Base-by-base conservation (phyloP, 1,140 invertebrate genomes). In the Lycorma delicatula region DNA sequence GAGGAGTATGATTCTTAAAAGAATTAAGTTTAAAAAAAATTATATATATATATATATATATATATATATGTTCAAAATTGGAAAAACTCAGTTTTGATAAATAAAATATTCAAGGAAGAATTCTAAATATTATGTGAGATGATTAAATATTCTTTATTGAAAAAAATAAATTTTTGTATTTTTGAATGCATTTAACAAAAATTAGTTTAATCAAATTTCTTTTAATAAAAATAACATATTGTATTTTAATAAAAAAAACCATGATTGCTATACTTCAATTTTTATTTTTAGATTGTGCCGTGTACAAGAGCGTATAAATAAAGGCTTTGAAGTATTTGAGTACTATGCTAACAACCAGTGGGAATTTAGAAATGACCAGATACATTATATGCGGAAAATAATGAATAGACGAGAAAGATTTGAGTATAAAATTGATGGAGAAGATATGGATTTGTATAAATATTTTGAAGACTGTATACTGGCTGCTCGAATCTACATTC, bases 321-420 rank as follows among this genome's bases (percentile, higher is more conserved):
- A 89, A 73, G 87, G 87, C 1, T 89, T 89, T 63, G 85, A 89
- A 63, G 85, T 91, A 0, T 89, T 91, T 60, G 87, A 91, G 64
- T 91, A 89, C 66, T 91, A 91, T 67, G 86, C 86, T 0, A 91
- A 88, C 66, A 89, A 87, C 66, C 85, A 88, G 56, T 91, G 87
- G 87, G 86, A 88, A 62, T 91, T 91, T 67, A 78, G 80, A 44
- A 86, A 84, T 34, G 77, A 82, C 25, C 77, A 80, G 59, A 72
- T 77, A 0, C 79, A 82, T 63, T 58, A 73, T 6, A 51, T 84
- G 2, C 71, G 86, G 47, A 63, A 71, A 31, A 68, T 76, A 6
- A 70, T 88, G 52, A 90, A 89, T 68, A 70, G 75, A 3, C 73
- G 69, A 51, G 87, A 89, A 67, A 74, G 75, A 38, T 56, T 72